A percentile compares a stretch with the other conserved stretches of the same genome.
phyloP scores from a whole-genome alignment of 2,888 invertebrate species.

The Eucera pruinosa region DNA sequence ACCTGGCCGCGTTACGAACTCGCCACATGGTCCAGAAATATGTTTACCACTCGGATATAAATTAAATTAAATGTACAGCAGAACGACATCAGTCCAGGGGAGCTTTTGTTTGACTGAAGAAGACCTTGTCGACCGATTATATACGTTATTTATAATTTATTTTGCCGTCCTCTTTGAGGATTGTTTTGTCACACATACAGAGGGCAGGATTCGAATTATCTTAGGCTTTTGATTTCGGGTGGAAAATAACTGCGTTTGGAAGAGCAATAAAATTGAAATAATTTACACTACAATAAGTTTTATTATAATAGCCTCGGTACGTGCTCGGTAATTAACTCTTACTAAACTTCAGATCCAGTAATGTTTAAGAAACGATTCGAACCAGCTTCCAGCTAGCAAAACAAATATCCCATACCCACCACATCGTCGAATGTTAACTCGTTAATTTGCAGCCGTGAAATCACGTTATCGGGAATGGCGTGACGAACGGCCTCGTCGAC shows the following conservation, averaged over 20 bases:
- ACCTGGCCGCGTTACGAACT: background rate
- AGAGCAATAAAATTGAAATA: too few species aligned
- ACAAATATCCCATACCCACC: background rate
- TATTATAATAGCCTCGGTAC: too few species aligned
- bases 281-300: too few species aligned
- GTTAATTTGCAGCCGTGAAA: conserved; percentile 44
- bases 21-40: conserved; percentile 7
- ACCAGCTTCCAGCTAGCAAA: background rate
- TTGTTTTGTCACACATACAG: background rate
- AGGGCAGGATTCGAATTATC: too few species aligned
- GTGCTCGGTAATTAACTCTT: background rate
- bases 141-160: background rate
- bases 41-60: background rate
- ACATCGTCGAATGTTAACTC: conserved; percentile 19
- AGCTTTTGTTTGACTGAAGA: conserved; percentile 6
- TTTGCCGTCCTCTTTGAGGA: background rate
- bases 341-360: background rate
- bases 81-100: background rate
- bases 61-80: background rate
- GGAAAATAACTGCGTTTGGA: too few species aligned
- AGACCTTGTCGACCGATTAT: conserved; percentile 4
- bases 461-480: conserved; percentile 37
- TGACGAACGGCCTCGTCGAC: conserved; percentile 27
- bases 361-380: background rate
- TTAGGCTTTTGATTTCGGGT: too few species aligned